A percentile compares a stretch with the other conserved stretches of the same genome.
phyloP scores from a whole-genome alignment of 2,113 vertebrate species.

The Myanophis thanlyinensis region DNA sequence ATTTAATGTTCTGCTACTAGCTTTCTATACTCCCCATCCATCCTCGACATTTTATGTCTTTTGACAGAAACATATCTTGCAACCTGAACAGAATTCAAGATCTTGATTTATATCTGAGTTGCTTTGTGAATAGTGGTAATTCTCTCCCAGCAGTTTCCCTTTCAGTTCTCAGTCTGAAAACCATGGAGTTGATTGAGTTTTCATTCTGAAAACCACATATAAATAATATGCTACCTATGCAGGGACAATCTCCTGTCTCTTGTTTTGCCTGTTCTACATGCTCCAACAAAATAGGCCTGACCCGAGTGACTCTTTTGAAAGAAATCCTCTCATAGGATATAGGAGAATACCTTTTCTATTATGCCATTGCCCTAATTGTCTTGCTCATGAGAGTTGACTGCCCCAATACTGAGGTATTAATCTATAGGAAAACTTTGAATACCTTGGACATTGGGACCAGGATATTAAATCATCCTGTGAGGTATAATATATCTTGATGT shows the following conservation, averaged over 20 bases:
- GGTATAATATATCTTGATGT: background rate
- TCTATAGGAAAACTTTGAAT: background rate
- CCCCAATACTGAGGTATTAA: background rate
- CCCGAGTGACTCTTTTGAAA: background rate
- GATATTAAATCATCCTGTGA: background rate
- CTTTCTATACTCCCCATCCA: background rate
- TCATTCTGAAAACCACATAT: background rate
- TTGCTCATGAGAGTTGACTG: background rate
- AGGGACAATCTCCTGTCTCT: background rate
- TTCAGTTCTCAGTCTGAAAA: background rate
- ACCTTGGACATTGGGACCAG: background rate
- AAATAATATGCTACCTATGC: background rate
- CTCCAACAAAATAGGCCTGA: background rate
- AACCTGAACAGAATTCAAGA: background rate
- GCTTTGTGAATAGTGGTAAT: conserved; percentile 19
- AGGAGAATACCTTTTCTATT: background rate
- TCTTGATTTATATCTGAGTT: conserved; percentile 20
- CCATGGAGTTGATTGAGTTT: no score
- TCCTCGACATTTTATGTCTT: background rate
- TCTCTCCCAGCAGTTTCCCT: background rate
- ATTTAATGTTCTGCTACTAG: accelerated
- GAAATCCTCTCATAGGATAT: background rate
- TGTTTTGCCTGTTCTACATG: background rate
- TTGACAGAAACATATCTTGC: background rate
- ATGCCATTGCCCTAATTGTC: background rate